phyloP scores from a whole-genome alignment of 2,113 vertebrate genomes.

The Panthera uncia region DNA sequence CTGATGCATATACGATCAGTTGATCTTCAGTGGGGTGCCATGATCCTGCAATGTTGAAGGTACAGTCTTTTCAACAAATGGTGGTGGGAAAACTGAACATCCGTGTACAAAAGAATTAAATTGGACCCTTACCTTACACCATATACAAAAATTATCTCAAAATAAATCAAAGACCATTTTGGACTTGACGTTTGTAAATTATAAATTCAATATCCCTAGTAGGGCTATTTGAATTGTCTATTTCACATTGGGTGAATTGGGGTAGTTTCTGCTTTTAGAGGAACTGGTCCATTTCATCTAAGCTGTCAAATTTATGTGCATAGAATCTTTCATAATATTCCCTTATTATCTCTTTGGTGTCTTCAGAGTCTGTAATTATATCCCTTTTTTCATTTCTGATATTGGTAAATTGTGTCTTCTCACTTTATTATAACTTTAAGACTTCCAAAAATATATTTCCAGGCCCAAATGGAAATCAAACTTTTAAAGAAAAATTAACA shows the following conservation, averaged over 20 bases:
- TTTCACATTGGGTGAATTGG: neutral
- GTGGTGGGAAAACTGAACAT: neutral
- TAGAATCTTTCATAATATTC: neutral
- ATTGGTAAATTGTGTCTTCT: neutral
- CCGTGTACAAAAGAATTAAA: neutral
- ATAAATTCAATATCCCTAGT: neutral
- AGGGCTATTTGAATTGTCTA: neutral
- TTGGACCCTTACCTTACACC: neutral
- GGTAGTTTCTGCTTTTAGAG: neutral
- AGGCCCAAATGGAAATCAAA: neutral
- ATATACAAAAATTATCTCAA: neutral
- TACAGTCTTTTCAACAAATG: neutral
- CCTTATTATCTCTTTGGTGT: neutral
- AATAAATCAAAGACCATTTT: neutral
- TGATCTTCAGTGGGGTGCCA: neutral
- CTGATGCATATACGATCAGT: neutral
- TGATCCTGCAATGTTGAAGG: neutral
- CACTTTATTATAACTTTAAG: neutral
- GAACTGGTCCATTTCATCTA: neutral
- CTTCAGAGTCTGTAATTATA: neutral
- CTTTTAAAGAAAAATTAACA: neutral
- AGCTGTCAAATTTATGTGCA: neutral
- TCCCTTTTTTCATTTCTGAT: neutral
- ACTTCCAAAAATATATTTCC: neutral
- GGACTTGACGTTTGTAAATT: neutral